phyloP scores from a whole-genome alignment of 2,797 vertebrate species.

The Pyrocephalus nanus region DNA sequence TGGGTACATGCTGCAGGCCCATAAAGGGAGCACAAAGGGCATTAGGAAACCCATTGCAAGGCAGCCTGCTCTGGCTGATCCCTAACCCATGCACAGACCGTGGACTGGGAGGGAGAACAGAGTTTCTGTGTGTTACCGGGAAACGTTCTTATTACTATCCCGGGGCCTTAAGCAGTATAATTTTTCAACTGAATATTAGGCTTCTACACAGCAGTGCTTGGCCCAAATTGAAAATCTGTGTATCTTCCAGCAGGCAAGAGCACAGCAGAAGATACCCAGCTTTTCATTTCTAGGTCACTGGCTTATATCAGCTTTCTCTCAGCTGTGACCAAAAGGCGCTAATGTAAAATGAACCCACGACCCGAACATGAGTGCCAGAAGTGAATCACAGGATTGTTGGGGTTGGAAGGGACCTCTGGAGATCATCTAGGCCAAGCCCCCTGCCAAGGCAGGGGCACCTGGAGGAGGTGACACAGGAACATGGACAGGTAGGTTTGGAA shows the following conservation, averaged over 20 bases:
- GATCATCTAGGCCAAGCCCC: not conserved
- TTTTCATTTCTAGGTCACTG: constrained; percentile 8
- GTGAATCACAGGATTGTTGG: not conserved
- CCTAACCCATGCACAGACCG: not conserved
- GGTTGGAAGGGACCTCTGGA: not conserved
- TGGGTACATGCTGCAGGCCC: rapidly evolving
- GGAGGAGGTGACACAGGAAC: not conserved
- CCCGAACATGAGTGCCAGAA: not conserved
- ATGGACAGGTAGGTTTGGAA: not conserved
- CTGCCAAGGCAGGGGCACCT: not conserved
- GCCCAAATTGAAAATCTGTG: constrained; percentile 1
- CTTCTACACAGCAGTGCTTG: not conserved
- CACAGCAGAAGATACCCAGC: not conserved
- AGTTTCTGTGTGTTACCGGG: rapidly evolving
- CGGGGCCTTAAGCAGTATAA: not conserved
- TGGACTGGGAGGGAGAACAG: not conserved
- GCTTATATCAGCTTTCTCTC: not conserved
- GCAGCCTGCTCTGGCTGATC: not conserved
- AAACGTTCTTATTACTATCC: not conserved
- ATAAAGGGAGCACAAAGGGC: not conserved
- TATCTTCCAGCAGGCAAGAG: not conserved
- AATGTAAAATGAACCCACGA: not conserved
- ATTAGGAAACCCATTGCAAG: not conserved
- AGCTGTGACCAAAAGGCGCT: not conserved
- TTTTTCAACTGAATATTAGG: not conserved